phyloP scores from a whole-genome alignment of 2,113 vertebrate genomes.

The Passer montanus region DNA sequence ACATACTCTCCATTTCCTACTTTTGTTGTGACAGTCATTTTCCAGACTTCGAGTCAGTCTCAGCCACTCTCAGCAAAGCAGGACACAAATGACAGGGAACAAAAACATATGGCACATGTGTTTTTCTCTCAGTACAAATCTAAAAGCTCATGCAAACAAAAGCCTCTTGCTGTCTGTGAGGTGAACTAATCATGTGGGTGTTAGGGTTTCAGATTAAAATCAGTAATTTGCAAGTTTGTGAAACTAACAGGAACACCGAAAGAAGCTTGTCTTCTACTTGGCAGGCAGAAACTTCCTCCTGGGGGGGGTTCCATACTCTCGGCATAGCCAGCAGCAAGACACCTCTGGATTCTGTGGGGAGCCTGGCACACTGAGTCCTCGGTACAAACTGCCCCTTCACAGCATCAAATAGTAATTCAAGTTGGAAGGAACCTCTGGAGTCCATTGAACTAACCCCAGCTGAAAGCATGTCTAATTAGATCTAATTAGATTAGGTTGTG shows the following conservation, averaged over 20 bases:
- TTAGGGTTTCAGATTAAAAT: background rate
- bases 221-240: background rate
- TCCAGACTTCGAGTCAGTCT: background rate
- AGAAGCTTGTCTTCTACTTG: background rate
- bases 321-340: background rate
- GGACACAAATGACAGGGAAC: background rate
- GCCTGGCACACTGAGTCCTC: background rate
- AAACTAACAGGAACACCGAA: background rate
- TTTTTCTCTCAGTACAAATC: background rate
- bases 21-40: background rate
- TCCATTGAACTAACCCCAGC: background rate
- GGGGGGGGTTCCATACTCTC: background rate
- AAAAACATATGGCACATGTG: accelerated
- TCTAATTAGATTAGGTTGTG: background rate
- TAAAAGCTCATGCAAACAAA: background rate
- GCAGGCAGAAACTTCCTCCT: background rate
- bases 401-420: background rate
- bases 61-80: background rate
- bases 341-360: background rate
- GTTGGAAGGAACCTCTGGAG: background rate
- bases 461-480: background rate
- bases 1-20: background rate
- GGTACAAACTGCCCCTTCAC: background rate
- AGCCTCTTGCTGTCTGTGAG: background rate
- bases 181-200: background rate